phyloP scores from a whole-genome alignment of 2,113 vertebrate species.

The Rallus limicola region DNA sequence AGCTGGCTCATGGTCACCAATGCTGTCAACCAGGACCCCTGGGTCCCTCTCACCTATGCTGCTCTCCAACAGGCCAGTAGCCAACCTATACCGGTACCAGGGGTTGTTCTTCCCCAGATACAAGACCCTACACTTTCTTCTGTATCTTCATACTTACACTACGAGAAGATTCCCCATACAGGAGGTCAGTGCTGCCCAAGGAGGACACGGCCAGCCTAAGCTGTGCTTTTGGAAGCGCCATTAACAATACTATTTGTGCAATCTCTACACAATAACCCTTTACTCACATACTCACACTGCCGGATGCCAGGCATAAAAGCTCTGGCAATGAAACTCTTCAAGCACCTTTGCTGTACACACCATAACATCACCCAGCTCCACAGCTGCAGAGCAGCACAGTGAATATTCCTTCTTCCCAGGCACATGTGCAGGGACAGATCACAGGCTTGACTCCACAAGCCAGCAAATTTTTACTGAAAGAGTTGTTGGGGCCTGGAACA shows the following conservation, averaged over 20 bases:
- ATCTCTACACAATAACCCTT: conserved; percentile 21
- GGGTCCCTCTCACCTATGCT: no score
- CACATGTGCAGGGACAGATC: background rate
- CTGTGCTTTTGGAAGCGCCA: conserved; percentile 15
- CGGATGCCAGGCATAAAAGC: conserved; percentile 27
- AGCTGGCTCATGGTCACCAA: no score
- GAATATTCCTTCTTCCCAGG: conserved; percentile 34
- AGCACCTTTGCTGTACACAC: background rate
- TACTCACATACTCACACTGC: background rate
- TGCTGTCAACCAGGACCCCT: no score
- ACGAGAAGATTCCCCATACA: background rate
- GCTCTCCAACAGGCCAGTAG: no score
- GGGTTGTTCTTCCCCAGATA: no score
- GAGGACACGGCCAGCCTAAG: background rate
- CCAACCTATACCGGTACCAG: no score
- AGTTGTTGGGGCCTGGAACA: no score
- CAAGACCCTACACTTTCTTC: background rate
- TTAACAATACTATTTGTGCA: conserved; percentile 36
- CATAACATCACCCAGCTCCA: conserved; percentile 21
- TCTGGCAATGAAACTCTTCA: conserved; percentile 14
- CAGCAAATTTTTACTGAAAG: background rate
- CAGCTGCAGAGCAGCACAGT: conserved; percentile 1
- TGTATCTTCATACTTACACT: background rate
- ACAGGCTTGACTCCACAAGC: background rate
- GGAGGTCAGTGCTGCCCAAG: background rate